Conservation (phyloP, 2,888 invertebrate species). For the Apodemia zela region DNA sequence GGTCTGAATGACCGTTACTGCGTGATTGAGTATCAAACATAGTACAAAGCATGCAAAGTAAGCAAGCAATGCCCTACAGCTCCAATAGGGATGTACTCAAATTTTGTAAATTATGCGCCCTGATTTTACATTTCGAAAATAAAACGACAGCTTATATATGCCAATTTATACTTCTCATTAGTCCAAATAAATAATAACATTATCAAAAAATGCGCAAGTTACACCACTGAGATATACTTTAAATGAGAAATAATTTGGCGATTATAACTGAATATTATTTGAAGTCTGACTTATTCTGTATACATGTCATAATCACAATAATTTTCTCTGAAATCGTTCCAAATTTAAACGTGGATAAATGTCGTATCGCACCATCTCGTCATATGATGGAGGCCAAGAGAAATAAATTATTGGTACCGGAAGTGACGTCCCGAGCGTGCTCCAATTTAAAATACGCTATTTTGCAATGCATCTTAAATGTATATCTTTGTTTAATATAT, state of each 20-base stretch:
- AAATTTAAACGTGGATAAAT: slow-evolving; percentile 67
- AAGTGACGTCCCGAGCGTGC: slow-evolving; percentile 73
- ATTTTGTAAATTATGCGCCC: neutral
- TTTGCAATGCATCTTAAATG: slow-evolving; percentile 41
- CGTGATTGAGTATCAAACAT: too few species aligned
- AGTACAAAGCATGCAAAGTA: too few species aligned
- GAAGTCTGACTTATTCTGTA: slow-evolving; percentile 13
- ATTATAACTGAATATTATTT: slow-evolving; percentile 13
- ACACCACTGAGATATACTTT: slow-evolving; percentile 22
- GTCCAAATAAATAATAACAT: slow-evolving; percentile 19
- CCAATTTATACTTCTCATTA: slow-evolving; percentile 22
- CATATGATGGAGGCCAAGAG: slow-evolving; percentile 69
- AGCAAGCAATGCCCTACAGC: too few species aligned
- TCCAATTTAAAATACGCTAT: slow-evolving; percentile 69
- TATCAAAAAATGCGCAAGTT: slow-evolving; percentile 10
- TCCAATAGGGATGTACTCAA: neutral
- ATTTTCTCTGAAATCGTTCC: slow-evolving; percentile 65
- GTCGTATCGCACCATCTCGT: slow-evolving; percentile 67
- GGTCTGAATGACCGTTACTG: too few species aligned
- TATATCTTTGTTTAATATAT: slow-evolving; percentile 34
- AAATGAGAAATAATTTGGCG: slow-evolving; percentile 27
- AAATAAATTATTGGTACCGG: slow-evolving; percentile 77
- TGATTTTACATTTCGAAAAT: neutral
- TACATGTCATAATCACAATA: slow-evolving; percentile 38
- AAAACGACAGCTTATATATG: neutral